Percentiles rank a stretch among this genome's conserved stretches.
phyloP scores from a whole-genome alignment of 2,113 vertebrate genomes.

The Sturnus vulgaris region DNA sequence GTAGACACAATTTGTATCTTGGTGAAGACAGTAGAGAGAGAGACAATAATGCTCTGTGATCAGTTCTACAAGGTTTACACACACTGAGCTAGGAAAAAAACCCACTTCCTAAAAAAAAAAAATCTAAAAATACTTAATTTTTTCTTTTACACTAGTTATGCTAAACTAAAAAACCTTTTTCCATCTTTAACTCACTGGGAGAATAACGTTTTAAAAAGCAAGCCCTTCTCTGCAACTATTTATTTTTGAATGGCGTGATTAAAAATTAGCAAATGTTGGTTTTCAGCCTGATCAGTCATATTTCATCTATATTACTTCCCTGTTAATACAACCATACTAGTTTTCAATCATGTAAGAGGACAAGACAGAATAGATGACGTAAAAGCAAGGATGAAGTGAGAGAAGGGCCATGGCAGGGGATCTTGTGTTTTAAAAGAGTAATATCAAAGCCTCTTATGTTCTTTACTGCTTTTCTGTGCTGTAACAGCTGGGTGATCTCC shows the following conservation, averaged over 20 bases:
- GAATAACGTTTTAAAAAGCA: background rate
- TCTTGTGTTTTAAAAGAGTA: background rate
- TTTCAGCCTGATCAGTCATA: background rate
- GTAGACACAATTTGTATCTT: fast-evolving
- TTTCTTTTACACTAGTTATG: background rate
- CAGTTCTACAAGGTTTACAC: background rate
- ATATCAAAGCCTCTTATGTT: background rate
- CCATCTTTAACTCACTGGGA: background rate
- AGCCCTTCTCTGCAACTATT: background rate
- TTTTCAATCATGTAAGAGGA: background rate
- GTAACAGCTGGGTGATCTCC: background rate
- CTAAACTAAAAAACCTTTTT: background rate
- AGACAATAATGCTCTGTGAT: background rate
- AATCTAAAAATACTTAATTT: background rate
- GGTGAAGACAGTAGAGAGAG: background rate
- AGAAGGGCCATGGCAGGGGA: background rate
- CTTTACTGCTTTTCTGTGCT: background rate
- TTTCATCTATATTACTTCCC: background rate
- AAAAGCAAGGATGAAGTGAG: background rate
- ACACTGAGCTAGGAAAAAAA: background rate
- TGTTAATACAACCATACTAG: background rate
- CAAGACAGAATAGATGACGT: background rate
- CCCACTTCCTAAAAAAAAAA: background rate
- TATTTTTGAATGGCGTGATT: background rate
- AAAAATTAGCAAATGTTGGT: background rate